Evolutionary conservation across 1,140 invertebrate species (phyloP).

Genomic region (Pristionchus pacificus): DNA sequence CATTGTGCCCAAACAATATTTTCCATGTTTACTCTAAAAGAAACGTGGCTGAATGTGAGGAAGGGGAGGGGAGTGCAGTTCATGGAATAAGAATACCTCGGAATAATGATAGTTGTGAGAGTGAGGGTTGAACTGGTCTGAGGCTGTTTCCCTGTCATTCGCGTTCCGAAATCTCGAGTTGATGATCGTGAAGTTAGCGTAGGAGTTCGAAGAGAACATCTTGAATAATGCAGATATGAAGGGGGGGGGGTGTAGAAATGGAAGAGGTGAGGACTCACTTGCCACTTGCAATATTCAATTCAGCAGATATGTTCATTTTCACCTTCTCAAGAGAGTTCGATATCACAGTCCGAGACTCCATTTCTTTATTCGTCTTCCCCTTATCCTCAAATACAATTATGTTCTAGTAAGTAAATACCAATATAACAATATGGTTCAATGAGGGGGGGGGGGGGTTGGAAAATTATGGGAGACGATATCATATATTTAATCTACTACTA

Average conservation of each 20-base stretch:
- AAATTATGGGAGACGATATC: no score
- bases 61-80: no score
- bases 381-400: not conserved
- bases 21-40: no score
- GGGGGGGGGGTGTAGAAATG: no score
- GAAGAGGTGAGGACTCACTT: slow-evolving; percentile 47
- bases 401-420: not conserved
- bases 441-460: no score
- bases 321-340: slow-evolving; percentile 36
- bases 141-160: no score
- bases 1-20: no score
- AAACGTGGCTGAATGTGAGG: no score
- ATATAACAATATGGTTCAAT: no score
- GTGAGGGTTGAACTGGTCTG: not conserved
- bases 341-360: no score
- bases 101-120: slow-evolving; percentile 34
- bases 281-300: slow-evolving; percentile 52
- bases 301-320: slow-evolving; percentile 55
- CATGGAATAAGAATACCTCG: slow-evolving; percentile 46
- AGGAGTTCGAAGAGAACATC: not conserved
- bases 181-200: not conserved
- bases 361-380: not conserved
- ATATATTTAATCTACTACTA: no score
- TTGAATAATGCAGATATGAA: not conserved
- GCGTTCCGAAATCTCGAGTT: slow-evolving; percentile 28